Percentiles rank a stretch among this genome's conserved stretches.
Conservation (phyloP, 2,797 vertebrate genomes). For the Hapalemur alaotrensis region DNA sequence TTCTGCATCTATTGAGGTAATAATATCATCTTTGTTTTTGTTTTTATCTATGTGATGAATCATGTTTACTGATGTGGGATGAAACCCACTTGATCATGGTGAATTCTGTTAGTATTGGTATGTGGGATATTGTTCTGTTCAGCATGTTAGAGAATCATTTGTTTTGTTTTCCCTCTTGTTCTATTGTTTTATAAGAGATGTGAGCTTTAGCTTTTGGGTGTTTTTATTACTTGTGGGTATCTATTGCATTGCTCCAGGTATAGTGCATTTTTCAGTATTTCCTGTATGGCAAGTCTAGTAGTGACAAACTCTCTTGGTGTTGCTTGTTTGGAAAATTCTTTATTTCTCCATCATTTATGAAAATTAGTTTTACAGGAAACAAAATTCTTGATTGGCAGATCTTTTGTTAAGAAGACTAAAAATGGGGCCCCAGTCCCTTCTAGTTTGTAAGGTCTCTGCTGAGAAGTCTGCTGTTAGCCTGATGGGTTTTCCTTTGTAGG, state of each 20-base stretch:
- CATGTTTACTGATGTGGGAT: neutral
- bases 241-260: neutral
- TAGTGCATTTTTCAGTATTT: neutral
- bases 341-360: neutral
- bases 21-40: neutral
- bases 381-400: neutral
- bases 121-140: neutral
- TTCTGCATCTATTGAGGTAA: neutral
- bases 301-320: neutral
- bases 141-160: neutral
- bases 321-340: neutral
- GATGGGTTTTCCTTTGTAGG: neutral
- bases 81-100: neutral
- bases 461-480: neutral
- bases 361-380: neutral
- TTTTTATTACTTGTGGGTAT: neutral
- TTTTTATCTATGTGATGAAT: neutral
- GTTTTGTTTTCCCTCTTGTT: neutral
- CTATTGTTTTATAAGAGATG: neutral
- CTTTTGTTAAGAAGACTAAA: neutral
- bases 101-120: neutral
- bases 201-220: neutral
- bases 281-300: neutral
- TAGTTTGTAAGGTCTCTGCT: neutral
- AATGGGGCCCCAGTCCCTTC: neutral